These are phyloP conservation scores for Rosalia funebris DNA, from an alignment of 2,888 invertebrate species.

Conservation along the genomic window DNA sequence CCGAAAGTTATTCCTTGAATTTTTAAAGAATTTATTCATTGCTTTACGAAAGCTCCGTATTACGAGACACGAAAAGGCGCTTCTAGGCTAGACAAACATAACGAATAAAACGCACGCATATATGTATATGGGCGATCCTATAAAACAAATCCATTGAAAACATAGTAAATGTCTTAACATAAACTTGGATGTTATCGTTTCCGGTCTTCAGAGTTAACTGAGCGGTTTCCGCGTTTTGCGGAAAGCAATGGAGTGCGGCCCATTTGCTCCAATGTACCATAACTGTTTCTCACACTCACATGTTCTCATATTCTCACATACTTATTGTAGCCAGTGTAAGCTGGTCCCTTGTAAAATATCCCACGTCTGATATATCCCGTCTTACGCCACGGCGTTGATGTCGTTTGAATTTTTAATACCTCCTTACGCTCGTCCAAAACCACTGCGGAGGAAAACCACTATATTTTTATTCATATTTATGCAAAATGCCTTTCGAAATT, in stretches of 20 bases:
- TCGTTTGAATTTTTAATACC: slow-evolving; percentile 50
- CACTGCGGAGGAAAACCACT: slow-evolving; percentile 13
- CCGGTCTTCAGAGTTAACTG: slow-evolving; percentile 52
- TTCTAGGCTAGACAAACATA: neutral
- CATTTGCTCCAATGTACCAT: slow-evolving; percentile 58
- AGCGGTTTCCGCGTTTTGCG: slow-evolving; percentile 57
- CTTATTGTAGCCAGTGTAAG: slow-evolving; percentile 44
- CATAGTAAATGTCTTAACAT: slow-evolving; percentile 62
- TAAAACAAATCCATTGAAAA: slow-evolving; percentile 61
- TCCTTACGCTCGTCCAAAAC: slow-evolving; percentile 37
- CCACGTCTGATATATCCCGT: slow-evolving; percentile 31
- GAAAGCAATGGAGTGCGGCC: slow-evolving; percentile 62
- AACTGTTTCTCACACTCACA: slow-evolving; percentile 62
- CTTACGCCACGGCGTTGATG: slow-evolving; percentile 37
- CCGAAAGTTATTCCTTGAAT: too few species aligned
- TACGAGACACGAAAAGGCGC: neutral
- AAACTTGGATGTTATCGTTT: slow-evolving; percentile 59
- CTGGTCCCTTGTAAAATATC: slow-evolving; percentile 43
- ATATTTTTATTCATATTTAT: slow-evolving; percentile 21
- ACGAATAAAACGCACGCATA: slow-evolving; percentile 14
- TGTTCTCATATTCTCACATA: slow-evolving; percentile 60
- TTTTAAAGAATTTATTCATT: too few species aligned
- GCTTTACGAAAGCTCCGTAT: too few species aligned
- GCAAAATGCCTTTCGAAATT: slow-evolving; percentile 7
- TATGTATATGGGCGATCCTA: slow-evolving; percentile 51